phyloP scores from a whole-genome alignment of 2,797 vertebrate genomes.

The Xyrichtys novacula region DNA sequence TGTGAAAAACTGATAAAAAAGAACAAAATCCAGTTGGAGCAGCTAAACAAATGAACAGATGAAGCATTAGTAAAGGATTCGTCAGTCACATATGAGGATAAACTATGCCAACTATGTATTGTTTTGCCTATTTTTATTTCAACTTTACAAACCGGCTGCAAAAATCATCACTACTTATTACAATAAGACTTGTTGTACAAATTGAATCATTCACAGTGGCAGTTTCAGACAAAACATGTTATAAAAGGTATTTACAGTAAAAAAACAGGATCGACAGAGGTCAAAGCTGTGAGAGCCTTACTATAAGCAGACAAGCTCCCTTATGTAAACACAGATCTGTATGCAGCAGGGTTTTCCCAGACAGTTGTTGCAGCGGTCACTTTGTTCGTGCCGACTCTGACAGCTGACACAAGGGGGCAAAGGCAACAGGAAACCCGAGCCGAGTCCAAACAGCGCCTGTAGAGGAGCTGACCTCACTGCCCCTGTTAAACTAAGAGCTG shows the following conservation, averaged over 20 bases:
- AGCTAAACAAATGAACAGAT: no score
- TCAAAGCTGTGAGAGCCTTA: constrained; percentile 48
- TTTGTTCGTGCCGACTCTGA: constrained; percentile 42
- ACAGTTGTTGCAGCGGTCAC: constrained; percentile 34
- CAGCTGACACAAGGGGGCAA: constrained; percentile 51
- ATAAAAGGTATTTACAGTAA: constrained; percentile 2
- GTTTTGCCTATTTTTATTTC: no score
- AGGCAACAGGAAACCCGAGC: constrained; percentile 63
- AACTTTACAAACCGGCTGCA: neutral
- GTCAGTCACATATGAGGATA: no score
- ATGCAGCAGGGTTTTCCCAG: constrained; percentile 21
- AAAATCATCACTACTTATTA: neutral
- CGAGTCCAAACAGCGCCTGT: constrained; percentile 30
- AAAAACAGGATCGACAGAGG: constrained; percentile 39
- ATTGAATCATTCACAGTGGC: neutral
- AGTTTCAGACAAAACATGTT: neutral
- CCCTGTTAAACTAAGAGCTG: constrained; percentile 53
- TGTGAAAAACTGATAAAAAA: no score
- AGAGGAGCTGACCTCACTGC: constrained; percentile 47
- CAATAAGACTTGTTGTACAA: neutral
- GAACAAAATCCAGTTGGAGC: no score
- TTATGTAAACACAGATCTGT: constrained; percentile 49
- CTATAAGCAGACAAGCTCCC: constrained; percentile 17
- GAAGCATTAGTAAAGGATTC: no score
- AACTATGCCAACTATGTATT: no score